Evolutionary conservation across 30 jellyfish, hydroid and myxozoan genomes (phyloP), one percentile per base, ranked within the genome.

Genomic region (Aurelia sp.): DNA sequence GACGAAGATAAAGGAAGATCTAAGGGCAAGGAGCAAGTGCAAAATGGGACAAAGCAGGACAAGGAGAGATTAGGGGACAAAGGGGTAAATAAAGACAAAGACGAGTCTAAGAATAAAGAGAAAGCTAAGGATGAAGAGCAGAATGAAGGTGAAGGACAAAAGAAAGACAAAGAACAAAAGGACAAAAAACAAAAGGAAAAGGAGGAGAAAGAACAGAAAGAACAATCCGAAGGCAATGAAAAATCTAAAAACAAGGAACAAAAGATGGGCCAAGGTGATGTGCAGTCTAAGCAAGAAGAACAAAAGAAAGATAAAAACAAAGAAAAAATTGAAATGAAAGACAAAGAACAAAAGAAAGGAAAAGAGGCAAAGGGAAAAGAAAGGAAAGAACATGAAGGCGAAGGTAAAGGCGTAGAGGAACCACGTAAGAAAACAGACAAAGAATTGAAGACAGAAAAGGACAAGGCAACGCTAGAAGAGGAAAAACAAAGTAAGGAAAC

Each of bases 351-450:
- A 37, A 9, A 8, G 13, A 10, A 7, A 41, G 31, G 59, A 13
- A 35, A 47, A 19, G 18, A 11, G 3, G 11, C 52, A 33, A 55
- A 23, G 58, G 52, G 73, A 51, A 59, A 41, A 13, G 77, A 66
- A 20, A 13, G 18, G 48, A 65, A 27, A 16, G 71, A 41, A n/a
- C n/a, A 73, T 17, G 73, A 18, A n/a, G 72, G n/a, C 22, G 85
- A 51, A n/a, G 58, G 44, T 7, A 50, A 50, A 19, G 51, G 16
- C 22, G 19, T n/a, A 10, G 47, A 50, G 11, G 22, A 73, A 70
- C 15, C 41, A 4, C 9, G 48, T n/a, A 19, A n/a, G 41, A 62
- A 71, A 17, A 53, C 58, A 4, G 85, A 73, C 33, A 16, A n/a
- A 15, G 19, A 71, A 16, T 63, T 13, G 4, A n/a, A 71, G 64